phyloP scores from a whole-genome alignment of 2,797 vertebrate species.

The Pempheris klunzingeri region DNA sequence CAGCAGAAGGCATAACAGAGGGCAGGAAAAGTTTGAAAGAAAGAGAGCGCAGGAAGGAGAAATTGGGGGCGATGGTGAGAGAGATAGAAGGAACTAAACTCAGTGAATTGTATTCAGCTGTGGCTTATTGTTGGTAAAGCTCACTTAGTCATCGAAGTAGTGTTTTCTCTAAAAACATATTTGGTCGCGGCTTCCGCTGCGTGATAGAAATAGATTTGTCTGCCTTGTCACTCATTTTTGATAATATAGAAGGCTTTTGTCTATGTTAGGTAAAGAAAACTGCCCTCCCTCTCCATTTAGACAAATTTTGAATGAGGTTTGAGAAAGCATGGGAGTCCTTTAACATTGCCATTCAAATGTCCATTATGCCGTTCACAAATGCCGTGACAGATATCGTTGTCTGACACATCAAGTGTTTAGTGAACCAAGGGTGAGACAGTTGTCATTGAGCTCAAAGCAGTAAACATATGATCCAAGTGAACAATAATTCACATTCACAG shows the following conservation, averaged over 20 bases:
- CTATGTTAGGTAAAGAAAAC: slow-evolving; percentile 44
- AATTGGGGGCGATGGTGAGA: neutral
- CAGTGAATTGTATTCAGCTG: slow-evolving; percentile 12
- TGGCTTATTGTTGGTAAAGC: slow-evolving; percentile 24
- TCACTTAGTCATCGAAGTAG: neutral
- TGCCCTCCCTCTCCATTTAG: slow-evolving; percentile 19
- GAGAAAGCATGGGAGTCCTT: neutral
- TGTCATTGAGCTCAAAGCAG: slow-evolving; percentile 37
- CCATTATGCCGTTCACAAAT: slow-evolving; percentile 7
- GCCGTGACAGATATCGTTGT: slow-evolving; percentile 25
- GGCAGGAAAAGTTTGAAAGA: slow-evolving; percentile 28
- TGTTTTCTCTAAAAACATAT: slow-evolving; percentile 69
- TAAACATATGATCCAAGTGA: slow-evolving; percentile 16
- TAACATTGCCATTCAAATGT: slow-evolving; percentile 2
- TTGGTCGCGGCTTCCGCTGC: slow-evolving; percentile 28
- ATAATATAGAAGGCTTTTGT: slow-evolving; percentile 33
- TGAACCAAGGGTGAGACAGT: slow-evolving; percentile 37
- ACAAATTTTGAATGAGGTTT: slow-evolving; percentile 29
- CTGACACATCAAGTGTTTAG: slow-evolving; percentile 47
- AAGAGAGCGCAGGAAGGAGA: slow-evolving; percentile 14
- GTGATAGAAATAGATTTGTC: slow-evolving; percentile 30
- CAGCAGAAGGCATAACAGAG: slow-evolving; percentile 52
- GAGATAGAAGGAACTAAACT: slow-evolving; percentile 1
- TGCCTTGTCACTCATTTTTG: slow-evolving; percentile 41
- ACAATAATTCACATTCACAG: slow-evolving; percentile 49